A percentile compares a stretch with the other conserved stretches of the same genome.
Conservation (phyloP, 2,888 invertebrate species). For the Rugalucina vietnamica region DNA sequence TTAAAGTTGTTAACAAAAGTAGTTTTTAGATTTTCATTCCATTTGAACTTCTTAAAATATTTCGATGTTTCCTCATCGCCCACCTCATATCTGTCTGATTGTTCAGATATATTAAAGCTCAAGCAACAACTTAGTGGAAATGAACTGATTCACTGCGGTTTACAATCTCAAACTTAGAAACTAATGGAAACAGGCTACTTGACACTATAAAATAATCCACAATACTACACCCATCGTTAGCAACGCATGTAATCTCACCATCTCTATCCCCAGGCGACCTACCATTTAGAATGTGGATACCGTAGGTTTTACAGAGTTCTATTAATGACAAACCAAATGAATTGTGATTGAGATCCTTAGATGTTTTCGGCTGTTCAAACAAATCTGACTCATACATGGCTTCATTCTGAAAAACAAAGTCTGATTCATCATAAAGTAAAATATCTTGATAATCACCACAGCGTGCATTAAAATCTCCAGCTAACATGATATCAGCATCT, state of each 20-base stretch:
- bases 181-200: background rate
- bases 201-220: background rate
- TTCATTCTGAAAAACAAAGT: too few species aligned
- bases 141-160: background rate
- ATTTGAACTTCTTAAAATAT: background rate
- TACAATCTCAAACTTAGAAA: background rate
- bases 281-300: constrained; percentile 12
- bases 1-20: background rate
- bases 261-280: background rate
- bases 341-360: background rate
- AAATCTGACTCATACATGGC: constrained; percentile 2
- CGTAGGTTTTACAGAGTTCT: constrained; percentile 1
- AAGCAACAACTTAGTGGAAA: background rate
- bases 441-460: constrained; percentile 1
- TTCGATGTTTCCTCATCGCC: background rate
- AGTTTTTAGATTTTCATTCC: background rate
- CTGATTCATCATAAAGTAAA: background rate
- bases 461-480: background rate
- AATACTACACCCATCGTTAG: background rate
- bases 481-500: background rate
- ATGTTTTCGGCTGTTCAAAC: background rate
- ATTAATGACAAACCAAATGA: background rate
- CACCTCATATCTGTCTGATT: background rate
- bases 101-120: background rate
- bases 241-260: background rate